These are phyloP conservation scores for Macaria notata DNA, from an alignment of 2,888 invertebrate genomes.

Conservation along the genomic window DNA sequence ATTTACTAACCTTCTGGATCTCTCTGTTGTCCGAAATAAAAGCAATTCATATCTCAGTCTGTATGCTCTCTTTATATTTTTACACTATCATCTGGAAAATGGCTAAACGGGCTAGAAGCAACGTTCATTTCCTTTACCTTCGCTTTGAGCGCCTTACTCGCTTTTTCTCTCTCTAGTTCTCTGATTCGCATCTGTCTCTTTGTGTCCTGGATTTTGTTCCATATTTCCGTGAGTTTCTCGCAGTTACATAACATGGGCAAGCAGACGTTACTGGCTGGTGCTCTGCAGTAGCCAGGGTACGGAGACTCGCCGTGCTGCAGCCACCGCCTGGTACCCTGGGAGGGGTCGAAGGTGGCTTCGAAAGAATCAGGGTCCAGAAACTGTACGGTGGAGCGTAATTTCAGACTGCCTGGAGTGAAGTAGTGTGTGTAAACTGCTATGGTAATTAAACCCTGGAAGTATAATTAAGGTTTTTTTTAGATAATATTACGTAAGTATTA, in stretches of 20 bases:
- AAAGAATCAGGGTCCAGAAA: slow-evolving; percentile 38
- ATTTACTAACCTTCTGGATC: no score
- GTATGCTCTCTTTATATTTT: no score
- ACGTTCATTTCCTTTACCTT: no score
- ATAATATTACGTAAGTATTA: no score
- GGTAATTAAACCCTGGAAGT: slow-evolving; percentile 52
- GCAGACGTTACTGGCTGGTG: slow-evolving; percentile 56
- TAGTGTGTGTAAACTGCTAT: slow-evolving; percentile 55
- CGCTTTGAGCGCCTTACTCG: not conserved
- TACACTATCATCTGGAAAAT: no score
- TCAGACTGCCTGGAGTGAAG: slow-evolving; percentile 56
- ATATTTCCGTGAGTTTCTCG: slow-evolving; percentile 46
- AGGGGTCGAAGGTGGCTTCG: slow-evolving; percentile 16
- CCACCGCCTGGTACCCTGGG: slow-evolving; percentile 51
- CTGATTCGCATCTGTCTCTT: not conserved
- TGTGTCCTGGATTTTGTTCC: slow-evolving; percentile 40
- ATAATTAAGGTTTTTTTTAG: no score
- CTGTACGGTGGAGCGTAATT: slow-evolving; percentile 39
- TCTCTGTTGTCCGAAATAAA: no score
- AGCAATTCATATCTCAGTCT: no score
- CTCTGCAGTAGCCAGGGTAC: slow-evolving; percentile 69
- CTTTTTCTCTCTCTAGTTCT: not conserved
- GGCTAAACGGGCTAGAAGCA: no score
- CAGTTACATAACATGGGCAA: slow-evolving; percentile 63
- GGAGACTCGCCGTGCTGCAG: slow-evolving; percentile 57